Percentiles rank a stretch among this genome's conserved stretches.
These are phyloP conservation scores for Rugalucina vietnamica DNA, from an alignment of 2,888 invertebrate genomes.

Conservation along the genomic window DNA sequence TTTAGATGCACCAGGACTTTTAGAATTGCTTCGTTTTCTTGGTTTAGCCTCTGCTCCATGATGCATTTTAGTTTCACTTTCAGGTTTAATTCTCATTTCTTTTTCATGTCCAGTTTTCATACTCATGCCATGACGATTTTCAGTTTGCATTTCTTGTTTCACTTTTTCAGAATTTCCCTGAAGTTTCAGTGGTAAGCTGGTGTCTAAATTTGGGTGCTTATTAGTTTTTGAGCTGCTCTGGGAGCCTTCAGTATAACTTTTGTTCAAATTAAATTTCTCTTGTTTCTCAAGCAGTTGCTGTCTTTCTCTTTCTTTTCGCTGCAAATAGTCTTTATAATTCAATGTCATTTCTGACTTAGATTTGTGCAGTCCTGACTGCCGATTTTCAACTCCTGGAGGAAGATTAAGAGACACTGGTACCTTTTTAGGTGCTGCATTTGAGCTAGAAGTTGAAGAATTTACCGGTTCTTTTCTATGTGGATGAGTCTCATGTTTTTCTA, in stretches of 20 bases:
- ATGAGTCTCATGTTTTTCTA: background rate
- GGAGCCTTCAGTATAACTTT: slow-evolving; percentile 46
- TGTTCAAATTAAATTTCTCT: slow-evolving; percentile 35
- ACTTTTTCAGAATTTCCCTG: background rate
- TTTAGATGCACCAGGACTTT: slow-evolving; percentile 15
- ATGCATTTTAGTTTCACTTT: background rate
- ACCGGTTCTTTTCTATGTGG: background rate
- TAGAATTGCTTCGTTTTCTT: slow-evolving; percentile 13
- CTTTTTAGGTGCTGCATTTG: background rate
- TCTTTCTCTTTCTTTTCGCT: slow-evolving; percentile 54
- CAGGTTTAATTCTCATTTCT: slow-evolving; percentile 1
- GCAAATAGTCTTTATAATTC: slow-evolving; percentile 56
- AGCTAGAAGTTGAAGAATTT: background rate
- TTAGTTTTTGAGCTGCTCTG: background rate
- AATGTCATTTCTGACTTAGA: slow-evolving; percentile 12
- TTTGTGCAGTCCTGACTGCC: background rate
- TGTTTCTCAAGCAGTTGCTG: background rate
- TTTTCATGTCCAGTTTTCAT: background rate
- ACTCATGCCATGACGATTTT: background rate
- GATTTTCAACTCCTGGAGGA: background rate
- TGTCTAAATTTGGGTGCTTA: background rate
- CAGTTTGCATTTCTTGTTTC: background rate
- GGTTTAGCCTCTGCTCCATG: slow-evolving; percentile 7
- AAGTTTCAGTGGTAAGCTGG: background rate
- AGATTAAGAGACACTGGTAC: background rate